Evolutionary conservation across 2,888 invertebrate species (phyloP).

Genomic region (Tridacna gigas): DNA sequence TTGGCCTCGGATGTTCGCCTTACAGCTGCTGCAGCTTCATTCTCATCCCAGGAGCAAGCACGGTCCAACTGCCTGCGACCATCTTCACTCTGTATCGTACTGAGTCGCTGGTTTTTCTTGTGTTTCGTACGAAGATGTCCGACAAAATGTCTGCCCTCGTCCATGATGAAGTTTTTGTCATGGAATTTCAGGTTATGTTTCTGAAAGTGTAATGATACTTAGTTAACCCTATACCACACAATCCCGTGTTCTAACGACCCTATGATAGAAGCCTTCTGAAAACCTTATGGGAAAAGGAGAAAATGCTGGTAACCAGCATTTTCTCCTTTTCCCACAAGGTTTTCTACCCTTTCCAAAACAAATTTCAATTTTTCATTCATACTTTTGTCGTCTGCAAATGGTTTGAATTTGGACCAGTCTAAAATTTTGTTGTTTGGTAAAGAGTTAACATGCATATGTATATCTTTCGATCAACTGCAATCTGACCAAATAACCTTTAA

Average conservation of each 20-base stretch:
- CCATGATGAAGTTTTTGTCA: slow-evolving; percentile 59
- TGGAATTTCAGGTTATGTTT: slow-evolving; percentile 44
- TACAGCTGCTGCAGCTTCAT: slow-evolving; percentile 26
- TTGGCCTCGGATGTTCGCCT: slow-evolving; percentile 57
- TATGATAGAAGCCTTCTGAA: not conserved
- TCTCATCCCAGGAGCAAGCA: slow-evolving; percentile 51
- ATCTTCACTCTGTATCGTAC: slow-evolving; percentile 30
- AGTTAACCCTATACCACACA: not conserved
- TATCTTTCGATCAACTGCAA: too few species aligned
- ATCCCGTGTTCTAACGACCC: not conserved
- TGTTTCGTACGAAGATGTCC: slow-evolving; percentile 51
- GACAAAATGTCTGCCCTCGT: slow-evolving; percentile 38
- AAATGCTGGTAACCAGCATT: not conserved
- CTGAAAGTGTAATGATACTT: slow-evolving; percentile 31
- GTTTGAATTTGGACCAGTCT: not conserved
- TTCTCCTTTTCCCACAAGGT: not conserved
- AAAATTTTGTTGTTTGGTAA: not conserved
- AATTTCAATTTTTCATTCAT: too few species aligned
- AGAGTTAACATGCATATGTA: too few species aligned
- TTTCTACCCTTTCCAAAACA: too few species aligned
- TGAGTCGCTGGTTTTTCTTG: slow-evolving; percentile 52
- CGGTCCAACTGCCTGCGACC: slow-evolving; percentile 27
- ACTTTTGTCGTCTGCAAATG: not conserved
- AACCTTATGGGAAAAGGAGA: not conserved
- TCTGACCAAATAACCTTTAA: too few species aligned